A percentile compares a stretch with the other conserved stretches of the same genome.
Evolutionary conservation across 2,797 vertebrate species (phyloP).

Genomic region (Lophotriccus pileatus): DNA sequence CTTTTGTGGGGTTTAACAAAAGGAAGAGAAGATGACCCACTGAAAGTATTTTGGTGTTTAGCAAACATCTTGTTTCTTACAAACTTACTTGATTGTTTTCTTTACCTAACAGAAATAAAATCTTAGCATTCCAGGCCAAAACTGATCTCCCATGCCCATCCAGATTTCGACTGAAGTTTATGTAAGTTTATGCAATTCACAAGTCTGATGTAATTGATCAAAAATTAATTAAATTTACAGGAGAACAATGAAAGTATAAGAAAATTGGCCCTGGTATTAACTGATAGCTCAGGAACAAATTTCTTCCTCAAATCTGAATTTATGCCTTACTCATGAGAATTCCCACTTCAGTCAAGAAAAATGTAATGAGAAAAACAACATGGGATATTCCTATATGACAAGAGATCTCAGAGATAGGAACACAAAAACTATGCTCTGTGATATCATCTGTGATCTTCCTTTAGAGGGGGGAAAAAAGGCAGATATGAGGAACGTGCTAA

Average conservation of each 20-base stretch:
- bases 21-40: neutral
- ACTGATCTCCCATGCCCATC: neutral
- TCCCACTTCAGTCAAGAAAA: neutral
- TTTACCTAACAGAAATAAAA: neutral
- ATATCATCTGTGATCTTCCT: neutral
- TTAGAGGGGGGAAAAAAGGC: neutral
- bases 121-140: neutral
- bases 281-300: neutral
- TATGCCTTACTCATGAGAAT: neutral
- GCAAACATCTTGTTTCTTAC: rapidly evolving
- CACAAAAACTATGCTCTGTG: neutral
- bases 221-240: neutral
- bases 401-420: neutral
- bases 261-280: neutral
- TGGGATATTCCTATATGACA: neutral
- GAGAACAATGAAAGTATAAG: neutral
- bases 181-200: neutral
- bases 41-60: neutral
- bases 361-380: neutral
- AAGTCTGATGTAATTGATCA: neutral
- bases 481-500: neutral
- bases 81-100: neutral
- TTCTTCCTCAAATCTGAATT: neutral
- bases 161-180: neutral
- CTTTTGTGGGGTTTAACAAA: neutral